These are phyloP conservation scores for Hydrophis major DNA, from an alignment of 2,797 vertebrate genomes.

Conservation along the genomic window DNA sequence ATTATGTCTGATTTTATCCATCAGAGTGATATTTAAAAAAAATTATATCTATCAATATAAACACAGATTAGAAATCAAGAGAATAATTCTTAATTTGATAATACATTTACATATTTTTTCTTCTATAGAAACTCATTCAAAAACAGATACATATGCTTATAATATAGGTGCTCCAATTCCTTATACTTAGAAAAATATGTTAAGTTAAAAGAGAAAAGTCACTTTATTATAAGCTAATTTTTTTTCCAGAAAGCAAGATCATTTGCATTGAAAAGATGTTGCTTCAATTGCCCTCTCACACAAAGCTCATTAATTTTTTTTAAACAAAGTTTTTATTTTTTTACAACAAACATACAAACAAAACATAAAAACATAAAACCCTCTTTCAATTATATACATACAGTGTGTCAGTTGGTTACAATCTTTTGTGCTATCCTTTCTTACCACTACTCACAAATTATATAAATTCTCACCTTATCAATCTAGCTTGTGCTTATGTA, in stretches of 20 bases:
- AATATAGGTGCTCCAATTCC: not conserved
- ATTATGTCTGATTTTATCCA: not conserved
- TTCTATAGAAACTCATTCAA: no score
- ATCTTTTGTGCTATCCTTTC: no score
- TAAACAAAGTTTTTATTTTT: no score
- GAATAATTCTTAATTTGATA: not conserved
- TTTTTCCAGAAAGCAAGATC: conserved; percentile 31
- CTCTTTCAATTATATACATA: no score
- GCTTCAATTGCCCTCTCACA: conserved; percentile 16
- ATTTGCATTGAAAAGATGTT: conserved; percentile 17
- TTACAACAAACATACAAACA: no score
- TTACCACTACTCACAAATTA: no score
- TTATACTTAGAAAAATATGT: conserved; percentile 4
- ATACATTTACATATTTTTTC: not conserved
- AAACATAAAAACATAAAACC: no score
- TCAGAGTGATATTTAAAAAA: rapidly evolving
- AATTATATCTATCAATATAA: not conserved
- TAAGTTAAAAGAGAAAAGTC: not conserved
- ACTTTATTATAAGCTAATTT: conserved; percentile 30
- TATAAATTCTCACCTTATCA: no score
- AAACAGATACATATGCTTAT: no score
- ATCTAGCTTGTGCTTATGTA: no score
- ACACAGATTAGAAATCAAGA: not conserved
- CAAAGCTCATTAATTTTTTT: conserved; percentile 32
- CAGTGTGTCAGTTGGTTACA: no score